Percentiles rank a stretch among this genome's conserved stretches.
Conservation (phyloP, 2,113 vertebrate species). For the Orientallactaga bullata region DNA sequence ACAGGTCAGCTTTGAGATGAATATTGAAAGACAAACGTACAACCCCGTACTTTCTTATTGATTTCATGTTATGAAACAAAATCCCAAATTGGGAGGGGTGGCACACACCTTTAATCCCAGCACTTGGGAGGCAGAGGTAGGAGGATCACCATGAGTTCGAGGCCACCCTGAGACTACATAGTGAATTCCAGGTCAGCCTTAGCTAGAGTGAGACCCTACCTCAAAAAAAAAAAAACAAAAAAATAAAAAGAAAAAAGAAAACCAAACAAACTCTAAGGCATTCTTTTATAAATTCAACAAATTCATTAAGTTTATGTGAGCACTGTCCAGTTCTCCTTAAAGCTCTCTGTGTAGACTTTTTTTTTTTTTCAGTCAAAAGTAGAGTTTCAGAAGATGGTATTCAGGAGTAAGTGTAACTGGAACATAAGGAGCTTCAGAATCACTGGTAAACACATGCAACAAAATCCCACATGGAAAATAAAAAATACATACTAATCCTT, state of each 20-base stretch:
- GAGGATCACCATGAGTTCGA: no score
- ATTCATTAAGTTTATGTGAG: neutral
- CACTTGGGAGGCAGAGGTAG: no score
- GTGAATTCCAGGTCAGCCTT: no score
- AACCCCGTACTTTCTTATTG: neutral
- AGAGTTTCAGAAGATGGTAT: neutral
- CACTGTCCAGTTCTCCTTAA: neutral
- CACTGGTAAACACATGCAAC: neutral
- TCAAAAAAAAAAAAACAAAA: no score
- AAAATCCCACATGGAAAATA: neutral
- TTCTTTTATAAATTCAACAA: neutral
- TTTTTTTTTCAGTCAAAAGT: neutral
- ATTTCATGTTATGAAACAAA: slow-evolving; percentile 21
- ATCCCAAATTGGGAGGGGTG: no score
- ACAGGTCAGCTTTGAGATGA: neutral
- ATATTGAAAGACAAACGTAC: neutral
- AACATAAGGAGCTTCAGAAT: neutral
- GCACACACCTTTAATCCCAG: no score
- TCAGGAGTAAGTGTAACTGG: neutral
- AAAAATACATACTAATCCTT: neutral
- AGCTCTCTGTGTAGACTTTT: neutral
- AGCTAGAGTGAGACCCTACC: no score
- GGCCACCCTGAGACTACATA: no score
- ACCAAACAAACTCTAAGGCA: neutral
- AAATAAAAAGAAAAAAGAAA: no score